Evolutionary conservation across 2,113 vertebrate species (phyloP).

Genomic region (Pionites leucogaster): DNA sequence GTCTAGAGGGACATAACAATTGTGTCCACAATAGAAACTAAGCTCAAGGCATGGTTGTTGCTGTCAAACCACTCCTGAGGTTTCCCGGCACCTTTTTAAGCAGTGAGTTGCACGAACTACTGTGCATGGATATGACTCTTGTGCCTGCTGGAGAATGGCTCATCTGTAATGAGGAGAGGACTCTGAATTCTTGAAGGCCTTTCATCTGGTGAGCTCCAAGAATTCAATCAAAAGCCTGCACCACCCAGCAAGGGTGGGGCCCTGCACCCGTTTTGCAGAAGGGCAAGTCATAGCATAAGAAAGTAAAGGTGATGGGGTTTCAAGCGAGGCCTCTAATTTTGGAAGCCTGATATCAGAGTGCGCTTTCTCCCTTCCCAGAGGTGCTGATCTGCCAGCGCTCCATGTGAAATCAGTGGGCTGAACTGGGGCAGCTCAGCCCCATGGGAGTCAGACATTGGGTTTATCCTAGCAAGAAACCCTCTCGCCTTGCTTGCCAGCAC

Average conservation of each 20-base stretch:
- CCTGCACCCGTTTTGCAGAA: background rate
- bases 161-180: background rate
- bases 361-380: background rate
- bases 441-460: background rate
- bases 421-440: background rate
- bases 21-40: background rate
- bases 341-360: background rate
- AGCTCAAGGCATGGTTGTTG: background rate
- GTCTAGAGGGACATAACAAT: background rate
- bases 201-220: conserved; percentile 41
- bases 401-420: background rate
- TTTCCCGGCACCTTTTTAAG: background rate
- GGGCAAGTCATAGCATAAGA: background rate
- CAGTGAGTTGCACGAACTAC: background rate
- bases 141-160: background rate
- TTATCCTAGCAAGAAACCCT: background rate
- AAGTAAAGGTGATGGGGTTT: background rate
- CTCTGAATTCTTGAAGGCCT: background rate
- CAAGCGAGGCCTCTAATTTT: background rate
- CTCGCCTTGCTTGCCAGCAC: background rate
- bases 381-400: background rate
- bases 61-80: background rate
- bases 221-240: conserved; percentile 1
- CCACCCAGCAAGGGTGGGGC: conserved; percentile 30
- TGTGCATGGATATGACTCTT: background rate